Conservation (phyloP, 2,797 vertebrate genomes). For the Tamandua tetradactyla region DNA sequence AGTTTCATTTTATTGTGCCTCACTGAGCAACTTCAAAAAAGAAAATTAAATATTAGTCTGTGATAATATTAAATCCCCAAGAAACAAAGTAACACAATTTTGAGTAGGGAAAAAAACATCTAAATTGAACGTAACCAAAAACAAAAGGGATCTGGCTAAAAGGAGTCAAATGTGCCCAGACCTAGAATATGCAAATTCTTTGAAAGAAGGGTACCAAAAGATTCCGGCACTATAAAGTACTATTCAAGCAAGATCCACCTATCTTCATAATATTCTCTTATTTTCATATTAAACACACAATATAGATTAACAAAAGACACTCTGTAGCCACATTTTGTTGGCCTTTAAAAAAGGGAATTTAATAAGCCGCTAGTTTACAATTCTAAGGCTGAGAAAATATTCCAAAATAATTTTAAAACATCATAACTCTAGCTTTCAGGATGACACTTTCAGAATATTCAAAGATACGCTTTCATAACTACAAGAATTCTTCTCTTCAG, state of each 20-base stretch:
- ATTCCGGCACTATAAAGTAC: background rate
- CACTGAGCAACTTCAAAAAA: background rate
- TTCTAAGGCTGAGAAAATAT: no score
- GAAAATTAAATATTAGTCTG: constrained; percentile 10
- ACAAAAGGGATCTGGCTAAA: background rate
- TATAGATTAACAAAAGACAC: background rate
- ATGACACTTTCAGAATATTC: constrained; percentile 7
- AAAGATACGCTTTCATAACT: background rate
- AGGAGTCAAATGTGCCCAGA: background rate
- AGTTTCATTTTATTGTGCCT: background rate
- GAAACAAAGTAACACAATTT: background rate
- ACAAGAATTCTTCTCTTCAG: background rate
- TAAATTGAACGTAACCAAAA: constrained; percentile 23
- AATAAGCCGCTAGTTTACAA: no score
- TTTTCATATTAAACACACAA: background rate
- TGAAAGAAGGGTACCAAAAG: background rate
- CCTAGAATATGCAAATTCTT: background rate
- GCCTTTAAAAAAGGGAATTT: no score
- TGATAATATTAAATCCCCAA: background rate
- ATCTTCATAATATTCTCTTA: background rate
- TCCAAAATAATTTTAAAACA: background rate
- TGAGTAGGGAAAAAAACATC: background rate
- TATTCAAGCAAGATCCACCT: background rate
- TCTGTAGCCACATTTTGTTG: background rate
- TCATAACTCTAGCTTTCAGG: background rate